Percentiles rank a stretch among this genome's conserved stretches.
Conservation (phyloP, 2,888 invertebrate genomes). For the Caenorhabditis parvicauda region DNA sequence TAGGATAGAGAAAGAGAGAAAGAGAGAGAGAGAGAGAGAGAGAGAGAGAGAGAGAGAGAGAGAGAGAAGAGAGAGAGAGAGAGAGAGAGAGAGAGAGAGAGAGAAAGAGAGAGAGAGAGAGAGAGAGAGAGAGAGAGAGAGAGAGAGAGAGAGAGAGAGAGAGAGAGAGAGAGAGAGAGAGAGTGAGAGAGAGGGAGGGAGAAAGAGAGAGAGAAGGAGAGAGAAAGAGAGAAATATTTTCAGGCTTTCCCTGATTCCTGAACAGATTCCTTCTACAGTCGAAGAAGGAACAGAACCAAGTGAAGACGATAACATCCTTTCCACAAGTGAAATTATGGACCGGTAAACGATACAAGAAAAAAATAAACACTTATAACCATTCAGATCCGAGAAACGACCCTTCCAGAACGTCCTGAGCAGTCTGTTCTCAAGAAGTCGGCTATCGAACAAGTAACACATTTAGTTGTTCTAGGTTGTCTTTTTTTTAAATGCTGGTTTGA, state of each 20-base stretch:
- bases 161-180: background rate
- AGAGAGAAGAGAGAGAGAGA: background rate
- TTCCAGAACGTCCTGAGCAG: too few relatives aligned
- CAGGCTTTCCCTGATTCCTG: conserved; percentile 44
- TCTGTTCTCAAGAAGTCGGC: too few relatives aligned
- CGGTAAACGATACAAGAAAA: too few relatives aligned
- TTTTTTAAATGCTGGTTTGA: too few relatives aligned
- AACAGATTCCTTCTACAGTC: conserved; percentile 41
- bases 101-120: background rate
- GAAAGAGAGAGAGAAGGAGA: background rate
- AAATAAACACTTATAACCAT: too few relatives aligned
- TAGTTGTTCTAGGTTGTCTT: too few relatives aligned
- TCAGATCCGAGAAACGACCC: too few relatives aligned
- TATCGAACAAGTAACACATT: too few relatives aligned
- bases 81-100: background rate
- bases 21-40: background rate
- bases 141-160: background rate
- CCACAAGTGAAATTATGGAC: too few relatives aligned
- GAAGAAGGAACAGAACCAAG: conserved; percentile 42
- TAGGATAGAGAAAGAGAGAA: background rate
- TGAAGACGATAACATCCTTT: too few relatives aligned
- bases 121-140: background rate
- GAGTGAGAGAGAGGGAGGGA: background rate
- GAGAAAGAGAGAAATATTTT: background rate
- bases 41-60: background rate